These are phyloP conservation scores for Litoditis marina DNA, from an alignment of 2,888 invertebrate species.

Conservation along the genomic window DNA sequence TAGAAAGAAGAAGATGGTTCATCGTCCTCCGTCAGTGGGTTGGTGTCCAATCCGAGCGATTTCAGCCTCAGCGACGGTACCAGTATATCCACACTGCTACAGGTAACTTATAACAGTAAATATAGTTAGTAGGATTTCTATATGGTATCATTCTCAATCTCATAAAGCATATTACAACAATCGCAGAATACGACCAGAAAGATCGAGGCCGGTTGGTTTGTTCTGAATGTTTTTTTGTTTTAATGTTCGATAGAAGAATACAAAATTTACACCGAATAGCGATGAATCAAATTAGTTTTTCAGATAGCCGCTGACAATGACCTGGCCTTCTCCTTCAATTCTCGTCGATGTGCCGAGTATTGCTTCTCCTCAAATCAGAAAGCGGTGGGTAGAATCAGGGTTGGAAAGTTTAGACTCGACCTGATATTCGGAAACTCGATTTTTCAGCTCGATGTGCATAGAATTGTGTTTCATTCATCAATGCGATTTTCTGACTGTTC, in stretches of 20 bases:
- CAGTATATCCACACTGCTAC: slow-evolving; percentile 34
- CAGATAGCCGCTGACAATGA: slow-evolving; percentile 48
- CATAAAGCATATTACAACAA: too few species aligned
- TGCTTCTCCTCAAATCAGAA: slow-evolving; percentile 39
- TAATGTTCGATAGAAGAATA: too few species aligned
- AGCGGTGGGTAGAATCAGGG: slow-evolving; percentile 23
- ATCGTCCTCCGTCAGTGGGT: slow-evolving; percentile 33
- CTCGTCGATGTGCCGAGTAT: slow-evolving; percentile 39
- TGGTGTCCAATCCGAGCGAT: slow-evolving; percentile 24
- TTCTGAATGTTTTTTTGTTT: too few species aligned
- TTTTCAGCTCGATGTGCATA: too few species aligned
- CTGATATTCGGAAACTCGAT: not conserved
- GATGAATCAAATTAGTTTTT: slow-evolving; percentile 2
- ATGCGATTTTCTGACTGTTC: too few species aligned
- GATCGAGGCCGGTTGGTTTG: too few species aligned
- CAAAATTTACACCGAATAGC: too few species aligned
- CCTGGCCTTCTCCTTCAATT: slow-evolving; percentile 42
- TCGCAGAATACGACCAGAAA: too few species aligned
- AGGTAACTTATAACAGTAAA: too few species aligned
- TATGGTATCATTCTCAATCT: too few species aligned
- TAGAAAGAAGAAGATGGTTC: slow-evolving; percentile 40
- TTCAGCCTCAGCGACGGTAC: slow-evolving; percentile 37
- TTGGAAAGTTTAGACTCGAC: not conserved
- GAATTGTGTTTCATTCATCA: too few species aligned
- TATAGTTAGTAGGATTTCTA: too few species aligned